These are phyloP conservation scores for Halocynthia aurantium DNA, from an alignment of 23 tunicate genomes.

Conservation along the genomic window DNA sequence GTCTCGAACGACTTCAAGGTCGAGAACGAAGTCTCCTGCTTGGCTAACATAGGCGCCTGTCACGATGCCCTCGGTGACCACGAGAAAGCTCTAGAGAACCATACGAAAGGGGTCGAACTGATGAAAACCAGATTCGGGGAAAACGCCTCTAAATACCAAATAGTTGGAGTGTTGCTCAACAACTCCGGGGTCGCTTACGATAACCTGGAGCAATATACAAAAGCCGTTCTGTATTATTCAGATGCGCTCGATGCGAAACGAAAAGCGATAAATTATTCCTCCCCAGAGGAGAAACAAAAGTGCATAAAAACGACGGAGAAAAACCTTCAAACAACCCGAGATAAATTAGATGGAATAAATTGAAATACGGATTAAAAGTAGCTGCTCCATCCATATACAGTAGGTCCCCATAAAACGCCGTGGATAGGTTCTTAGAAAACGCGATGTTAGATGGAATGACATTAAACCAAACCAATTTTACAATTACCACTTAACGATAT, in stretches of 20 bases:
- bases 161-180: conserved; percentile 26
- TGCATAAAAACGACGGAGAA: too few species aligned
- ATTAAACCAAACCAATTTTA: too few species aligned
- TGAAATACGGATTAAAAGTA: too few species aligned
- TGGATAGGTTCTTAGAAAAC: too few species aligned
- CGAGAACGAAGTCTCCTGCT: conserved; percentile 13
- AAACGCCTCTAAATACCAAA: conserved; percentile 5
- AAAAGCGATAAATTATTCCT: conserved; percentile 13
- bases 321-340: too few species aligned
- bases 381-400: too few species aligned
- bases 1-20: too few species aligned
- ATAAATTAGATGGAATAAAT: too few species aligned
- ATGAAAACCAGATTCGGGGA: conserved; percentile 13
- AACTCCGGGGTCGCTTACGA: conserved; percentile 21
- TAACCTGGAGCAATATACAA: neutral
- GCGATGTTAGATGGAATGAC: too few species aligned
- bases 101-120: conserved; percentile 6
- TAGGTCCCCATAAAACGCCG: too few species aligned
- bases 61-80: conserved; percentile 4
- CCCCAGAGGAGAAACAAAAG: too few species aligned
- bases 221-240: conserved; percentile 10
- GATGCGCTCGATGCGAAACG: conserved; percentile 19
- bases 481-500: too few species aligned
- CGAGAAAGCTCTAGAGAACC: conserved; percentile 3
- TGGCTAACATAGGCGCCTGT: conserved; percentile 29